Evolutionary conservation across 1,140 invertebrate genomes (phyloP).

Genomic region (Caenorhabditis remanei): DNA sequence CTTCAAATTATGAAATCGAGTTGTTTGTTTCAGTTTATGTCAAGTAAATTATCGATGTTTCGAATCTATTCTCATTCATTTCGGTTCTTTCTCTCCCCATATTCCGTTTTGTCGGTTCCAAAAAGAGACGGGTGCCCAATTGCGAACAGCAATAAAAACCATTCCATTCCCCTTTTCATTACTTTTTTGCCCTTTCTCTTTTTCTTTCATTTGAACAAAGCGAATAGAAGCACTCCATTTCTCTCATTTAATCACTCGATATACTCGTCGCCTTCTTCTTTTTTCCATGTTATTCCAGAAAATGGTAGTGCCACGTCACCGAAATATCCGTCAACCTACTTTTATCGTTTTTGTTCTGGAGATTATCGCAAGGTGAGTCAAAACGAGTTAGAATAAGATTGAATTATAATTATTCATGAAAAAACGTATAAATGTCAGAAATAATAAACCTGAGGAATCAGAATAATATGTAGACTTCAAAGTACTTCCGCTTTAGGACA

Average conservation of each 20-base stretch:
- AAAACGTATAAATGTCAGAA: too few species aligned
- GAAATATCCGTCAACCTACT: neutral
- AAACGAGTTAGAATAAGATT: neutral
- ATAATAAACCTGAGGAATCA: too few species aligned
- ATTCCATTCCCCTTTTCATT: slow-evolving; percentile 4
- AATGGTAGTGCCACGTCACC: neutral
- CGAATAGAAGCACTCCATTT: neutral
- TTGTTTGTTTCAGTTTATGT: too few species aligned
- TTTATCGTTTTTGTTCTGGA: slow-evolving; percentile 9
- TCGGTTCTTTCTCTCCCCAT: neutral
- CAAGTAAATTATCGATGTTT: too few species aligned
- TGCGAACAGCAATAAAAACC: neutral
- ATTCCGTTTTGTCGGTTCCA: neutral
- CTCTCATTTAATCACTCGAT: neutral
- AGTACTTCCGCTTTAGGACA: too few species aligned
- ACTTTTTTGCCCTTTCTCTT: slow-evolving; percentile 1
- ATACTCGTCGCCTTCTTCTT: neutral
- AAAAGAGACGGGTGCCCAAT: neutral
- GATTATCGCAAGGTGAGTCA: neutral
- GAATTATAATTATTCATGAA: neutral
- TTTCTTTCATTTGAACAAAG: neutral
- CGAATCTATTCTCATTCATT: too few species aligned
- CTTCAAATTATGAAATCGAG: too few species aligned
- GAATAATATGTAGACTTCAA: too few species aligned
- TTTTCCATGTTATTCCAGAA: neutral